Percentiles rank a stretch among this genome's conserved stretches.
Conservation (phyloP, 1,140 invertebrate species). For the Psilanteris sp. region DNA sequence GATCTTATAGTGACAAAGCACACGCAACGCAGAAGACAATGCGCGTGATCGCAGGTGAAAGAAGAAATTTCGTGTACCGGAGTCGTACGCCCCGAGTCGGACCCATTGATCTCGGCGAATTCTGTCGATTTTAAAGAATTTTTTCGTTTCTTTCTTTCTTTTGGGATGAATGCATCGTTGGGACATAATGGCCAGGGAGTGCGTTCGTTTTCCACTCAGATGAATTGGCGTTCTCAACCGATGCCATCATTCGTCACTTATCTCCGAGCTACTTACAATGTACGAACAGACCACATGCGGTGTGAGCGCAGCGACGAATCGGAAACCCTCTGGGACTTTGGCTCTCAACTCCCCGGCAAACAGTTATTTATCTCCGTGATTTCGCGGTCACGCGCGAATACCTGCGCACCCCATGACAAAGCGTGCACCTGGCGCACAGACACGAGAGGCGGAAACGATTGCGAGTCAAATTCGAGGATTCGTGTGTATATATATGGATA, state of each 20-base stretch:
- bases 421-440: slow-evolving; percentile 38
- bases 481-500: too few species aligned
- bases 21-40: too few species aligned
- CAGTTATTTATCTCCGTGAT: slow-evolving; percentile 54
- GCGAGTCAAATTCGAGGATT: too few species aligned
- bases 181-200: background rate
- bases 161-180: too few species aligned
- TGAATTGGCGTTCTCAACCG: slow-evolving; percentile 17
- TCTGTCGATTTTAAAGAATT: background rate
- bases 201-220: background rate
- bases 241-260: slow-evolving; percentile 43
- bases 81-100: too few species aligned
- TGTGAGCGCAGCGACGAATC: slow-evolving; percentile 24
- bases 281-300: slow-evolving; percentile 45
- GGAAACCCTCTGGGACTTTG: slow-evolving; percentile 26
- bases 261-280: slow-evolving; percentile 40
- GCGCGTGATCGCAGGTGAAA: too few species aligned
- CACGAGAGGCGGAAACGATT: too few species aligned
- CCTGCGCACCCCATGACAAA: slow-evolving; percentile 50
- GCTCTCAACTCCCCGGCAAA: slow-evolving; percentile 41
- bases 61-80: too few species aligned
- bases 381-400: slow-evolving; percentile 57
- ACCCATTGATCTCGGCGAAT: too few species aligned
- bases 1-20: too few species aligned
- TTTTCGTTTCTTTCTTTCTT: background rate